phyloP scores from a whole-genome alignment of 2,797 vertebrate genomes.

The Muraenolepis orangiensis region DNA sequence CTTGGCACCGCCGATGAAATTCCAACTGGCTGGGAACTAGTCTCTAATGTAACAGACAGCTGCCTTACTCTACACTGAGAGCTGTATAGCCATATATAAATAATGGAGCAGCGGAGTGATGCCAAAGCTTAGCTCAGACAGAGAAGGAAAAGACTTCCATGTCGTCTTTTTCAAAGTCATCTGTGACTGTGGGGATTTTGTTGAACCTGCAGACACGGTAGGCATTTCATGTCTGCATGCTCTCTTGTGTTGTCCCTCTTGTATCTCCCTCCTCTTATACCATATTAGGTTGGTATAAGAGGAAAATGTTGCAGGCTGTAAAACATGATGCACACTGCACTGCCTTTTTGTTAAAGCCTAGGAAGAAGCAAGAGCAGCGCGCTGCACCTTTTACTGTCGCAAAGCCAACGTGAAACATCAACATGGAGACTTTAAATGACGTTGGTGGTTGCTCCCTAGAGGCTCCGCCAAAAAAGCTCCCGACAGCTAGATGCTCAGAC shows the following conservation, averaged over 20 bases:
- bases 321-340: neutral
- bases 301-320: neutral
- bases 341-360: neutral
- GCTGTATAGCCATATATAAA: constrained; percentile 20
- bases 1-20: constrained; percentile 10
- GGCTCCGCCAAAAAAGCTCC: neutral
- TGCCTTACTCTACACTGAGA: constrained; percentile 19
- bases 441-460: no score
- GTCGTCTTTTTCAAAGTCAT: constrained; percentile 10
- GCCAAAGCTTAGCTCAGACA: constrained; percentile 37
- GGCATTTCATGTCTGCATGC: neutral
- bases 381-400: neutral
- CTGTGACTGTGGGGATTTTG: constrained; percentile 8
- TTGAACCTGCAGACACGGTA: neutral
- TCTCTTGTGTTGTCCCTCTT: neutral
- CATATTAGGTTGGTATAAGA: no score
- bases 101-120: constrained; percentile 14
- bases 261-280: neutral
- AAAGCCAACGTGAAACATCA: neutral
- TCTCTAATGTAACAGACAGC: constrained; percentile 17
- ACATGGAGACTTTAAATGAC: neutral
- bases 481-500: neutral
- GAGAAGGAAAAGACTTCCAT: constrained; percentile 28
- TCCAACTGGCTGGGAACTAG: neutral
- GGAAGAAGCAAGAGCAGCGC: no score